phyloP scores from a whole-genome alignment of 2,888 invertebrate genomes.

The Luperina nickerlii region DNA sequence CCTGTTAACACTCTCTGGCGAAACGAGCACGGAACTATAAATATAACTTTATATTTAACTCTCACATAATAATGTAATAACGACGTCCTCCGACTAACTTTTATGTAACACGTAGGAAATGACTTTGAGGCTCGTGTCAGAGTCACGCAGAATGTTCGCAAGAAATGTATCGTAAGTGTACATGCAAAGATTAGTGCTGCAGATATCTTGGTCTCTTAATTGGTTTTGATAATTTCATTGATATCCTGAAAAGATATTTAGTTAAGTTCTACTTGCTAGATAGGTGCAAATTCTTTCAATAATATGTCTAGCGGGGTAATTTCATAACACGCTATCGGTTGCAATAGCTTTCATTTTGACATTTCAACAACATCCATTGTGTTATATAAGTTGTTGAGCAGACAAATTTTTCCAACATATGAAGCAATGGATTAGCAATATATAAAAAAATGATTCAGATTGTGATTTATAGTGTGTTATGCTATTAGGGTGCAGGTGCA shows the following conservation, averaged over 20 bases:
- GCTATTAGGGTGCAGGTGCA: no score
- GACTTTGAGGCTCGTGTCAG: conserved; percentile 38
- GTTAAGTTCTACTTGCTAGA: background rate
- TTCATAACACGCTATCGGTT: no score
- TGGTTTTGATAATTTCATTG: background rate
- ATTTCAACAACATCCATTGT: background rate
- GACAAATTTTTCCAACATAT: background rate
- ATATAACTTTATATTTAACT: conserved; percentile 27
- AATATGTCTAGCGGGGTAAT: no score
- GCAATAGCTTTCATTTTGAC: background rate
- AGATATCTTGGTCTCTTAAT: conserved; percentile 19
- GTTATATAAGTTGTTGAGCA: background rate
- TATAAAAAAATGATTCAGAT: no score
- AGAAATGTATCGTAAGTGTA: conserved; percentile 57
- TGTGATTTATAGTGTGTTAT: no score
- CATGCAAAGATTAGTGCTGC: conserved; percentile 48
- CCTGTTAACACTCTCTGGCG: background rate
- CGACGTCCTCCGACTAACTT: conserved; percentile 34
- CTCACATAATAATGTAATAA: conserved; percentile 23
- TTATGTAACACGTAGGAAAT: conserved; percentile 65
- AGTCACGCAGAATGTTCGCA: conserved; percentile 45
- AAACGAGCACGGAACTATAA: conserved; percentile 9
- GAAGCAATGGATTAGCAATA: no score
- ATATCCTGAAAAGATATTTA: background rate
- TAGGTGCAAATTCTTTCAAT: background rate